Percentiles rank a stretch among this genome's conserved stretches.
Evolutionary conservation across 2,113 vertebrate species (phyloP).

Genomic region (Oncorhynchus mykiss): DNA sequence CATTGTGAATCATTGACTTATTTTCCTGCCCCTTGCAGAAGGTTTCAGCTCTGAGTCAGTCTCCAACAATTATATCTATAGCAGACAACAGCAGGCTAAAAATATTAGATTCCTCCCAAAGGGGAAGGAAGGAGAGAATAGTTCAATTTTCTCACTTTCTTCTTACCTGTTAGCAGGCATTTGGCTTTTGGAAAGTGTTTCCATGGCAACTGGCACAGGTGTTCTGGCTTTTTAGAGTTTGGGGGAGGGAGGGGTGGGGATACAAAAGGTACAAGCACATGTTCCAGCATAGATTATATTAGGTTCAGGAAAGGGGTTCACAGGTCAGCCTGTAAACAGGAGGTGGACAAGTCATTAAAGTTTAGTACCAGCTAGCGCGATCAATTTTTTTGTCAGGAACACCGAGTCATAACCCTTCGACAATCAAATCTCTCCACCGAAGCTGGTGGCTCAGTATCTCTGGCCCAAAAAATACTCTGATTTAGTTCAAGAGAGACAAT

Average conservation of each 20-base stretch:
- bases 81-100: conserved; percentile 46
- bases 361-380: conserved; percentile 20
- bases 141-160: conserved; percentile 45
- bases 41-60: conserved; percentile 17
- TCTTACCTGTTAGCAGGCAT: conserved; percentile 59
- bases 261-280: conserved; percentile 52
- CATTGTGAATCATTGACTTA: conserved; percentile 24
- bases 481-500: too few relatives aligned
- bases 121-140: conserved; percentile 22
- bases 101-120: conserved; percentile 55
- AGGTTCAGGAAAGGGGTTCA: conserved; percentile 56
- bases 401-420: too few relatives aligned
- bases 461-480: neutral
- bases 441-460: conserved; percentile 1
- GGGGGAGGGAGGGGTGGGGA: too few relatives aligned
- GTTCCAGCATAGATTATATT: conserved; percentile 45
- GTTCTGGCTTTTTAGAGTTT: conserved; percentile 22
- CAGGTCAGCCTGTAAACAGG: conserved; percentile 50
- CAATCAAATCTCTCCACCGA: too few relatives aligned
- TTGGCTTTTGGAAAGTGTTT: conserved; percentile 55
- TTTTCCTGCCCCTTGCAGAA: neutral
- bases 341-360: conserved; percentile 62
- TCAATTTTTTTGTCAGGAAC: too few relatives aligned
- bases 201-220: conserved; percentile 64
- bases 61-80: conserved; percentile 47